Conservation (phyloP, 2,797 vertebrate genomes). For the Artibeus lituratus region DNA sequence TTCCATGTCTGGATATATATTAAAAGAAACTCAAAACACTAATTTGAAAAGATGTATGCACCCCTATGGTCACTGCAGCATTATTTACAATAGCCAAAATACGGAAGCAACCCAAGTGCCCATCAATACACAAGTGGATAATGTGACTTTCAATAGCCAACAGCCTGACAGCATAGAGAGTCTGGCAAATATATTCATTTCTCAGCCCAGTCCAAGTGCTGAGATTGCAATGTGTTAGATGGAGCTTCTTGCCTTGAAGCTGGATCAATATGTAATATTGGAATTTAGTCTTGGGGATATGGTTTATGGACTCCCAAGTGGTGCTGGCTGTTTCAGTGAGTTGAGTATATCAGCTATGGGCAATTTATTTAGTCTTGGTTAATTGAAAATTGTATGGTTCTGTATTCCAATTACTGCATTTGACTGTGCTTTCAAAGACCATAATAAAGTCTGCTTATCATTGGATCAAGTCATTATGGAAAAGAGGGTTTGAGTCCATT, state of each 20-base stretch:
- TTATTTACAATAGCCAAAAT: neutral
- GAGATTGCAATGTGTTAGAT: neutral
- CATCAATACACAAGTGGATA: neutral
- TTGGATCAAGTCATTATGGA: neutral
- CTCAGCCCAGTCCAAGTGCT: neutral
- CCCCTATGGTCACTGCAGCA: neutral
- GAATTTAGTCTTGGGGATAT: neutral
- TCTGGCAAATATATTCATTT: neutral
- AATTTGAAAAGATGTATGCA: neutral
- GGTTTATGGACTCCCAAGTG: neutral
- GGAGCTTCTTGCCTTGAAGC: neutral
- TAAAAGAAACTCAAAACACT: neutral
- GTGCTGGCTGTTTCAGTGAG: neutral
- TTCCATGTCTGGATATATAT: neutral
- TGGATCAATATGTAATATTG: slow-evolving; percentile 40
- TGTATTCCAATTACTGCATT: slow-evolving; percentile 36
- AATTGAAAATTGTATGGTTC: slow-evolving; percentile 29
- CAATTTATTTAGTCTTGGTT: slow-evolving; percentile 51
- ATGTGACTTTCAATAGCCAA: neutral
- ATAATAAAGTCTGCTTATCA: slow-evolving; percentile 17
- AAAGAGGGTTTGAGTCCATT: neutral
- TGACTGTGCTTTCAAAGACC: slow-evolving; percentile 49
- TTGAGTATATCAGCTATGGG: neutral
- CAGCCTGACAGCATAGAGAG: neutral
- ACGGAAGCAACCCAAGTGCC: neutral